Base-by-base conservation (phyloP, 1,140 invertebrate genomes). In the Musca domestica region DNA sequence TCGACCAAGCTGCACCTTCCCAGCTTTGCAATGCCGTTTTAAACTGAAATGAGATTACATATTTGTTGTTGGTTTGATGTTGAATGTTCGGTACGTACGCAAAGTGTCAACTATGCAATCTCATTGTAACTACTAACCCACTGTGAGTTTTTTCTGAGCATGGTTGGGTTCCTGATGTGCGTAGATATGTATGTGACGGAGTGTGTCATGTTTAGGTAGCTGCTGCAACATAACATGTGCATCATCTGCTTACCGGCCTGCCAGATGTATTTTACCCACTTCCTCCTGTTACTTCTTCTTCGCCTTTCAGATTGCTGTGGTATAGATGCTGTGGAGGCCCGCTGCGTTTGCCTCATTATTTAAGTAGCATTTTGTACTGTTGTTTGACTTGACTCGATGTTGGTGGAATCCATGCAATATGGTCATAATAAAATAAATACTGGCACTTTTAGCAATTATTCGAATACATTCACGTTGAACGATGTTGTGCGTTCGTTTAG, bases 361-460 rank as follows among this genome's bases (percentile, higher is more conserved):
- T 41, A 41, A 41, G 34, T 41, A 41, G 34, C 23, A 17, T 25
- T 51, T 51, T 51, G 14, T 56, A 12, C 10, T 61, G 15, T 41
- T 7, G 12, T 58, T 27, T 34, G 6, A 6, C n/a, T 41, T 41
- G 12, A 41, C 6, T n/a, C 34, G 34, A 41, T 41, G 17, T 6
- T 34, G 56, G 41, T 51, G 58, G 49, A 51, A 68, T 49, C 61
- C 67, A 49, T 63, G 58, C 56, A 68, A 63, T 68, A 68, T 68
- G 67, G 67, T 19, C 48, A 63, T 68, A 68, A 68, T 68, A 68
- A 68, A 68, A 63, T 68, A 68, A 68, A 68, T 68, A 68, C 67
- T 68, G 25, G 46, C 58, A 64, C 46, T 68, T 63, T 63, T 47
- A 49, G 34, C 61, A 61, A 61, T 61, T 61, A n/a, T 61, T 34